These are phyloP conservation scores for Peromyscus polionotus DNA, from an alignment of 2,113 vertebrate genomes.

Conservation along the genomic window DNA sequence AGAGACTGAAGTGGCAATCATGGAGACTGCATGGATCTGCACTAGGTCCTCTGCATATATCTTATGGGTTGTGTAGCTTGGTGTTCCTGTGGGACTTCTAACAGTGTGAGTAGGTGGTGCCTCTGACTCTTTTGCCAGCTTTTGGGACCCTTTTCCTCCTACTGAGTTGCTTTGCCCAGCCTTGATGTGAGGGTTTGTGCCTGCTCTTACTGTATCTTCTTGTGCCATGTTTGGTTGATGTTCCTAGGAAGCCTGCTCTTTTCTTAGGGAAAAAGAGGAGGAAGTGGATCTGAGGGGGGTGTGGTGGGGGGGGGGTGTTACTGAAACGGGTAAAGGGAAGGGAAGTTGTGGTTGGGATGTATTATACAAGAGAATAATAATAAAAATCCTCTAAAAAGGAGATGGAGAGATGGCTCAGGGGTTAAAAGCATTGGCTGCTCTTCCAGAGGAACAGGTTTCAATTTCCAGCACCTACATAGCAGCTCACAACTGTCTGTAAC, in stretches of 20 bases:
- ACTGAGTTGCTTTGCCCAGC: neutral
- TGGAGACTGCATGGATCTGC: neutral
- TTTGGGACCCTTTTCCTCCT: neutral
- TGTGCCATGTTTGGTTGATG: neutral
- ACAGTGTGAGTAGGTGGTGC: neutral
- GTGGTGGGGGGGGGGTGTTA: neutral
- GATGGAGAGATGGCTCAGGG: too few relatives aligned
- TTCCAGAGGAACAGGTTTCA: too few relatives aligned
- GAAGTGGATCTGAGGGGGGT: neutral
- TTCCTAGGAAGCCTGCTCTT: neutral
- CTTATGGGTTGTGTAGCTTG: neutral
- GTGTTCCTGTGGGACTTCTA: neutral
- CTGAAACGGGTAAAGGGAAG: neutral
- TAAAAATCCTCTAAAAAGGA: neutral
- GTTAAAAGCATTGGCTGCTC: too few relatives aligned
- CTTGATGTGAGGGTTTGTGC: neutral
- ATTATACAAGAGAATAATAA: neutral
- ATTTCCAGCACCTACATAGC: too few relatives aligned
- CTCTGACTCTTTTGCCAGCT: neutral
- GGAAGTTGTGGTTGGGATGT: neutral
- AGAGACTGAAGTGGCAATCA: neutral
- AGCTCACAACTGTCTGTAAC: too few relatives aligned
- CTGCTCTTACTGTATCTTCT: neutral
- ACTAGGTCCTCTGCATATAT: neutral
- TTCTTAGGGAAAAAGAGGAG: neutral